Evolutionary conservation across 2,888 invertebrate species (phyloP).

Genomic region (Temnothorax ravouxi): DNA sequence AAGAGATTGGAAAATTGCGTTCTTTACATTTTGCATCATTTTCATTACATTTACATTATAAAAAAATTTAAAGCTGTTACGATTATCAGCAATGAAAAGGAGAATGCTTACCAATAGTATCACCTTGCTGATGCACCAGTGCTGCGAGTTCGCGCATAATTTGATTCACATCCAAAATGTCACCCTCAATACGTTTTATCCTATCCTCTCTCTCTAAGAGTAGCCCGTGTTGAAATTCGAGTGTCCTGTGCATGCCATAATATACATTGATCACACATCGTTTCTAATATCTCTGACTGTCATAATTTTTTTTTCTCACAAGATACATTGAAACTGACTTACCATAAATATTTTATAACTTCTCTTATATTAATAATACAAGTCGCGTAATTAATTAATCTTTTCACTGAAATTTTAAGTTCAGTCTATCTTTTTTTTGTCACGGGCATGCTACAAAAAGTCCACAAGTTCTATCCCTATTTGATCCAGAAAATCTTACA

Average conservation of each 20-base stretch:
- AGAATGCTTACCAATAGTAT: slow-evolving; percentile 90
- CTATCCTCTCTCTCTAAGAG: slow-evolving; percentile 93
- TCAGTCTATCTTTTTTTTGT: slow-evolving; percentile 49
- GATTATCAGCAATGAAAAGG: slow-evolving; percentile 11
- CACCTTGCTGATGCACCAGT: slow-evolving; percentile 91
- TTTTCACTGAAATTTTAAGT: slow-evolving; percentile 62
- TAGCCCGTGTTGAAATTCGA: slow-evolving; percentile 93
- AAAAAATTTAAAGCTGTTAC: background rate
- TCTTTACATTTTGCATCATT: background rate
- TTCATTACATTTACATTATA: background rate
- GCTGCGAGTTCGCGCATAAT: slow-evolving; percentile 93
- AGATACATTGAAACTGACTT: slow-evolving; percentile 61
- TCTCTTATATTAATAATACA: slow-evolving; percentile 71
- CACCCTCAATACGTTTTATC: slow-evolving; percentile 93
- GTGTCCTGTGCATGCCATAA: slow-evolving; percentile 86
- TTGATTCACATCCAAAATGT: slow-evolving; percentile 93
- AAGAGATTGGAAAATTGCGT: background rate
- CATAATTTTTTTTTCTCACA: slow-evolving; percentile 17
- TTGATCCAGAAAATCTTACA: slow-evolving; percentile 47
- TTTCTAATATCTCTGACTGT: background rate
- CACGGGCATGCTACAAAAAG: slow-evolving; percentile 57
- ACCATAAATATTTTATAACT: slow-evolving; percentile 65
- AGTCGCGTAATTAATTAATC: slow-evolving; percentile 65
- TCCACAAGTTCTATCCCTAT: slow-evolving; percentile 38
- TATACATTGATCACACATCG: slow-evolving; percentile 6